These are phyloP conservation scores for Boulengerochromis microlepis DNA, from an alignment of 2,113 vertebrate species.

Conservation along the genomic window DNA sequence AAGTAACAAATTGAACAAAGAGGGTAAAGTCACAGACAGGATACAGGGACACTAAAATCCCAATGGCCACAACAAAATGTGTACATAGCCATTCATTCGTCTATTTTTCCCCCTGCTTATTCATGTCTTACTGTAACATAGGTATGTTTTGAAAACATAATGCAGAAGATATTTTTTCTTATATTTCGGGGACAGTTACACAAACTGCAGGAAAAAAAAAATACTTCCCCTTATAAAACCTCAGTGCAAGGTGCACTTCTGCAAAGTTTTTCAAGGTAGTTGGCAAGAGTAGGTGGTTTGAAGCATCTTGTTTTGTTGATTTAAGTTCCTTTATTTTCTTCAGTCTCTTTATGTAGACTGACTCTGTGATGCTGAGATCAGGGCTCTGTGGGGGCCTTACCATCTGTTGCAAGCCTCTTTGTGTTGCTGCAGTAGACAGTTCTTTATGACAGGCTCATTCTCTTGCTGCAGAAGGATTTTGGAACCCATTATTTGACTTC, in stretches of 20 bases:
- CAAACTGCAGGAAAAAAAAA: neutral
- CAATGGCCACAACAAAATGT: neutral
- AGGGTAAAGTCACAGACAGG: neutral
- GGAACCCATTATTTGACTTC: neutral
- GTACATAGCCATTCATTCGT: neutral
- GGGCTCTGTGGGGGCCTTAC: neutral
- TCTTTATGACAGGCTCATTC: neutral
- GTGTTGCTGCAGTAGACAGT: neutral
- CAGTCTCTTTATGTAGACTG: neutral
- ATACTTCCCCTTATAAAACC: neutral
- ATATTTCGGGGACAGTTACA: neutral
- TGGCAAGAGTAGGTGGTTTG: neutral
- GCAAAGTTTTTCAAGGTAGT: neutral
- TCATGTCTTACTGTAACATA: neutral
- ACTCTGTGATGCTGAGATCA: neutral
- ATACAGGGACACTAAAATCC: neutral
- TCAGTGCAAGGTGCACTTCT: neutral
- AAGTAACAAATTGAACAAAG: neutral
- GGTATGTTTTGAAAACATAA: neutral
- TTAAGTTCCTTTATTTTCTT: neutral
- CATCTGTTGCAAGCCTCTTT: neutral
- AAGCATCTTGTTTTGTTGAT: neutral
- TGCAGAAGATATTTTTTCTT: neutral
- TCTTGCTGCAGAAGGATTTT: neutral
- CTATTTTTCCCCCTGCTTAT: neutral